Percentiles rank a stretch among this genome's conserved stretches.
Evolutionary conservation across 2,113 vertebrate genomes (phyloP).

Genomic region (Pollachius pollachius): DNA sequence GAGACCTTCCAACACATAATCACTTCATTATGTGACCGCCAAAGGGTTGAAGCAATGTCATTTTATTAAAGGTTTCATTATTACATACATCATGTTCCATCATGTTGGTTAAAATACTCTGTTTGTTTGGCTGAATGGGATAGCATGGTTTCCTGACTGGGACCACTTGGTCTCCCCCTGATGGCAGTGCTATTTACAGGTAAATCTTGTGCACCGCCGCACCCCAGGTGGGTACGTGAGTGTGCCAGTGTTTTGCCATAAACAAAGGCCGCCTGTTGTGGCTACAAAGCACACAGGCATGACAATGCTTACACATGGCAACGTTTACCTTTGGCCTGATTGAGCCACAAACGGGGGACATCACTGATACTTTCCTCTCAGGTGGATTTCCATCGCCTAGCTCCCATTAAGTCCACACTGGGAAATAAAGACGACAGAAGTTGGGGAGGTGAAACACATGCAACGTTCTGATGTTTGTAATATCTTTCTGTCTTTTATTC

Average conservation of each 20-base stretch:
- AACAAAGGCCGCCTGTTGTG: constrained; percentile 71
- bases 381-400: constrained; percentile 53
- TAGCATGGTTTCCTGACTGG: constrained; percentile 16
- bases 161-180: constrained; percentile 14
- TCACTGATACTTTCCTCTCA: constrained; percentile 57
- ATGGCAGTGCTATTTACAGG: constrained; percentile 64
- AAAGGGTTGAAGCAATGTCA: background rate
- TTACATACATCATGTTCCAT: background rate
- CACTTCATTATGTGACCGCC: background rate
- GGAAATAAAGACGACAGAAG: constrained; percentile 32
- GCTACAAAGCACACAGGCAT: constrained; percentile 67
- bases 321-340: constrained; percentile 54
- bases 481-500: constrained; percentile 17
- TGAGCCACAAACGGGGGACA: constrained; percentile 38
- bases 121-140: background rate
- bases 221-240: constrained; percentile 38
- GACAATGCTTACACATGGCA: constrained; percentile 55
- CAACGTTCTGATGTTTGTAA: constrained; percentile 22
- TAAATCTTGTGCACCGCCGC: constrained; percentile 50
- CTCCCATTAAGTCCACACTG: constrained; percentile 47
- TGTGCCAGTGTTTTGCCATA: constrained; percentile 62
- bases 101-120: background rate
- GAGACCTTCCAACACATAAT: constrained; percentile 56
- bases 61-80: background rate
- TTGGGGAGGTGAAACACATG: constrained; percentile 38